Percentiles rank a stretch among this genome's conserved stretches.
These are phyloP conservation scores for Orchesella flavescens DNA, from an alignment of 2,888 invertebrate species.

Conservation along the genomic window DNA sequence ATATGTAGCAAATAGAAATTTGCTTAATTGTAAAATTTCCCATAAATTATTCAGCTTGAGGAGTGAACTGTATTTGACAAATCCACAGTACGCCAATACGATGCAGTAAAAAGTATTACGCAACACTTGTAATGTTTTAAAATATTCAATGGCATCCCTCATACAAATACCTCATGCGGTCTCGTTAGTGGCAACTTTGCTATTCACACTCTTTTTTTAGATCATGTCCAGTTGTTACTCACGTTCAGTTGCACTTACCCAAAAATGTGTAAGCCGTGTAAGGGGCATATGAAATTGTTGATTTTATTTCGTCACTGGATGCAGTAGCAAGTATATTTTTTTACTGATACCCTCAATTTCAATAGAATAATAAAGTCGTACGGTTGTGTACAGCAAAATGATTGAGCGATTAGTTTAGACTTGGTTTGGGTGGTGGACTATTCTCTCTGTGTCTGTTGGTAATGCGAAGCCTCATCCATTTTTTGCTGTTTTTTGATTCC, in stretches of 20 bases:
- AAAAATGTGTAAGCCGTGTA: neutral
- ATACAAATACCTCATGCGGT: slow-evolving; percentile 45
- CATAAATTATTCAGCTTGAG: too few species aligned
- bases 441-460: too few species aligned
- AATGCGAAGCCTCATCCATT: neutral
- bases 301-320: slow-evolving; percentile 4
- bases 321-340: slow-evolving; percentile 32
- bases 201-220: slow-evolving; percentile 34
- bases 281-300: neutral
- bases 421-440: neutral
- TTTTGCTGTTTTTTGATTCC: neutral
- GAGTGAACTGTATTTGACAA: too few species aligned
- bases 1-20: too few species aligned
- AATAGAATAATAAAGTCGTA: slow-evolving; percentile 27
- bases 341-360: neutral
- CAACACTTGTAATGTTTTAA: too few species aligned
- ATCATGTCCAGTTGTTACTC: slow-evolving; percentile 19
- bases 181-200: slow-evolving; percentile 21
- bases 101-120: neutral
- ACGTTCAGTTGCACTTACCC: neutral
- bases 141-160: neutral
- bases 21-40: too few species aligned
- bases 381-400: slow-evolving; percentile 40
- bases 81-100: too few species aligned
- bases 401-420: slow-evolving; percentile 69